Base-by-base conservation (phyloP, 1,140 invertebrate species). In the Ridgeia piscesae region DNA sequence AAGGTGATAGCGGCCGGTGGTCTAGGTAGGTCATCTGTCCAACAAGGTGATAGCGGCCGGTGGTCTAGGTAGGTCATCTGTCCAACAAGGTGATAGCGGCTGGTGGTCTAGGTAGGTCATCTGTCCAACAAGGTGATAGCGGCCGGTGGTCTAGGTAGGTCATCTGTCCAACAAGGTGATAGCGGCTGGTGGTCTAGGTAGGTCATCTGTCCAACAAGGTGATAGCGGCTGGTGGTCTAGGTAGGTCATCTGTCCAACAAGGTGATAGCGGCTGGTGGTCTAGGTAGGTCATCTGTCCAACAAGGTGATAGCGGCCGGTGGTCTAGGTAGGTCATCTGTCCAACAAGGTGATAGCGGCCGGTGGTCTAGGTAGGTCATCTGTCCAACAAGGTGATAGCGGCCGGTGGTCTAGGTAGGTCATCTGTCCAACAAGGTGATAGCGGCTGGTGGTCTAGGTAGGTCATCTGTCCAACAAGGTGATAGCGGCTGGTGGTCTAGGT, bases 1-100 rank as follows among this genome's bases (percentile, higher is more conserved):
- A 94, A 94, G 92, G 91, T 96, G 34, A 91, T 96, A 17, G 95
- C 94, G 94, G 95, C 95, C 93, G 95, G 95, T 34, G 95, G 95
- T 42, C 34, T 91, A 21, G 33, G 91, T 91, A 34, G 11, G n/a
- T n/a, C n/a, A n/a, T n/a, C n/a, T n/a, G n/a, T n/a, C n/a, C 34
- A 94, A 93, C 21, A 94, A 94, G 92, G 91, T 96, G 34, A 91
- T 96, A 17, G 95, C 94, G 94, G 95, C 95, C 93, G 95, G 95
- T 34, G 95, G 95, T 42, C 34, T 91, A 21, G 33, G 91, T 91
- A 34, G 11, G n/a, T n/a, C n/a, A n/a, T n/a, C n/a, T n/a, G n/a
- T n/a, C n/a, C 34, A 94, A 93, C 21, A 94, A 94, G 92, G 91
- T 96, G 34, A 91, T 96, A 17, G 95, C 94, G 94, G 95, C 95